Evolutionary conservation across 2,113 vertebrate genomes (phyloP).

Genomic region (Empidonax traillii): DNA sequence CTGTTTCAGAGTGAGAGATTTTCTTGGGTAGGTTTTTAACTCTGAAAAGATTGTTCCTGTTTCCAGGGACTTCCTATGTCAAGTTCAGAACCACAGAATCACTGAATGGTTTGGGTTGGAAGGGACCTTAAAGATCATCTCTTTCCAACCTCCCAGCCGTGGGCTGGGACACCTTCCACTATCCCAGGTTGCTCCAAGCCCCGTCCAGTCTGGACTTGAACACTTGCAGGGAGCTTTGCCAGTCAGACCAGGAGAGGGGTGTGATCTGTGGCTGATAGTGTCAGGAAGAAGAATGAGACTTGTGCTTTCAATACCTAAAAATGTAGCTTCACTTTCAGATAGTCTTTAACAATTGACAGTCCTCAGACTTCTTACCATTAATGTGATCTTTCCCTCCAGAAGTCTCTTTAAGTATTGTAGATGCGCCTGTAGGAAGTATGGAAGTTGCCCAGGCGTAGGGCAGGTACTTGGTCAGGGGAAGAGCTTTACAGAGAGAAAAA

Average conservation of each 20-base stretch:
- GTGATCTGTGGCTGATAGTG: fast-evolving
- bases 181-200: not conserved
- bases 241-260: not conserved
- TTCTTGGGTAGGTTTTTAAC: not conserved
- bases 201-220: fast-evolving
- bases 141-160: not conserved
- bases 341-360: not conserved
- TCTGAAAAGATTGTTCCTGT: not conserved
- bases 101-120: not conserved
- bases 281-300: not conserved
- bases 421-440: not conserved
- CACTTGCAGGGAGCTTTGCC: not conserved
- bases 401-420: not conserved
- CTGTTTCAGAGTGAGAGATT: not conserved
- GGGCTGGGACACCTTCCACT: not conserved
- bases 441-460: not conserved
- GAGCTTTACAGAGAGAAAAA: not conserved
- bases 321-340: not conserved
- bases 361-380: not conserved
- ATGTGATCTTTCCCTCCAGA: not conserved
- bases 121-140: not conserved
- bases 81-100: not conserved
- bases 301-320: not conserved
- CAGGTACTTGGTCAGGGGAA: not conserved
- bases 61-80: not conserved